These are phyloP conservation scores for Sternotherus odoratus DNA, from an alignment of 2,797 vertebrate genomes.

Conservation along the genomic window DNA sequence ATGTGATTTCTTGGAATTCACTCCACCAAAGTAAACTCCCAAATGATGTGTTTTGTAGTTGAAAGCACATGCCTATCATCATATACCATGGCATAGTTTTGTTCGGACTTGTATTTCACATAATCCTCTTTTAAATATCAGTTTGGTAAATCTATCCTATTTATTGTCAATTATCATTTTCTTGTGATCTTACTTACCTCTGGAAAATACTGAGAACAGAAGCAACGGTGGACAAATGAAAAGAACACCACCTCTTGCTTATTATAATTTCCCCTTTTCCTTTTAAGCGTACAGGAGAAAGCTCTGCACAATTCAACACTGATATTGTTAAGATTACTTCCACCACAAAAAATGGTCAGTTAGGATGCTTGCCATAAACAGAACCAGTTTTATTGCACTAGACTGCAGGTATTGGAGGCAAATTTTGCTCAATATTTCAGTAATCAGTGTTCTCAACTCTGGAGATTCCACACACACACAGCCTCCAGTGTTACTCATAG, in stretches of 20 bases:
- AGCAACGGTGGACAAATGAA: not conserved
- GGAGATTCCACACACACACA: not conserved
- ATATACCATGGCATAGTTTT: rapidly evolving
- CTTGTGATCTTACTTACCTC: not conserved
- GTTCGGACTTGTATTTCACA: not conserved
- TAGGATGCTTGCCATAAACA: not conserved
- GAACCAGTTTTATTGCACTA: not conserved
- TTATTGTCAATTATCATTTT: constrained; percentile 18
- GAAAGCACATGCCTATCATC: not conserved
- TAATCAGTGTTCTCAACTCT: not conserved
- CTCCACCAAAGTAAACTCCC: not conserved
- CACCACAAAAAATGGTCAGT: not conserved
- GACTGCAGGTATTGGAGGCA: not conserved
- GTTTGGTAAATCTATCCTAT: not conserved
- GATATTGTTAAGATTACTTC: not conserved
- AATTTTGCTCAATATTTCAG: not conserved
- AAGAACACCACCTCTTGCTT: rapidly evolving
- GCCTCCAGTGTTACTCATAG: not conserved
- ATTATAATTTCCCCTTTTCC: not conserved
- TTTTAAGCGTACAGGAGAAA: not conserved
- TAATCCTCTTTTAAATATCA: not conserved
- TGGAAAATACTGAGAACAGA: not conserved
- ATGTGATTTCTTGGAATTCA: not conserved
- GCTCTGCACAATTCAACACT: rapidly evolving
- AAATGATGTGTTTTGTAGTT: not conserved